Evolutionary conservation across 2,888 invertebrate species (phyloP).

Genomic region (Drosophila anomalata): DNA sequence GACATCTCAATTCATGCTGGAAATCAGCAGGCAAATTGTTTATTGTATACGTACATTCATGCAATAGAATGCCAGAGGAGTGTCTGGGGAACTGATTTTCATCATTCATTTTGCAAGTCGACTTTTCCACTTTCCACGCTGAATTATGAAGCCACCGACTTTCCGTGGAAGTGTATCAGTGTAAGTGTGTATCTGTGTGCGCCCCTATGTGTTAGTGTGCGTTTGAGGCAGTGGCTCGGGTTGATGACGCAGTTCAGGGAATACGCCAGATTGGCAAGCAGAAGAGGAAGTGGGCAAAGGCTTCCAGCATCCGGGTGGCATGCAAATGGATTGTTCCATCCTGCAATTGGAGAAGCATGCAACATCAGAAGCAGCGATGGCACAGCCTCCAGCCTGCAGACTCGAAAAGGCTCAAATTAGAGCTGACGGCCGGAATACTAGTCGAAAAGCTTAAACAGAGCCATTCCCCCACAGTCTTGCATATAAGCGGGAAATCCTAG

Average conservation of each 20-base stretch:
- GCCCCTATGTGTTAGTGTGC: conserved; percentile 10
- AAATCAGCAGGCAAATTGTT: conserved; percentile 47
- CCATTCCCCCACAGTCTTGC: background rate
- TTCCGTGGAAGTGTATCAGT: conserved; percentile 17
- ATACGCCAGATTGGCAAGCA: conserved; percentile 35
- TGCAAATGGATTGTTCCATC: conserved; percentile 64
- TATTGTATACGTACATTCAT: conserved; percentile 37
- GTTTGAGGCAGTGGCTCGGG: conserved; percentile 15
- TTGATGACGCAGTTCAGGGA: conserved; percentile 66
- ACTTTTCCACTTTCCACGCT: conserved; percentile 57
- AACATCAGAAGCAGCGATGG: conserved; percentile 11
- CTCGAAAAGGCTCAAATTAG: conserved; percentile 27
- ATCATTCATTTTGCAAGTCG: conserved; percentile 70
- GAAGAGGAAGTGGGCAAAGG: conserved; percentile 39
- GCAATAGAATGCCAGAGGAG: conserved; percentile 57
- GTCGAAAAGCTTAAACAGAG: conserved; percentile 57
- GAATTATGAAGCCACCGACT: conserved; percentile 66
- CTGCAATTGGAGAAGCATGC: conserved; percentile 27
- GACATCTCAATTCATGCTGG: conserved; percentile 64
- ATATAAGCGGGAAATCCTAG: conserved; percentile 38
- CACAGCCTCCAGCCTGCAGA: background rate
- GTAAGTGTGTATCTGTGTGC: conserved; percentile 9
- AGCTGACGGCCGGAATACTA: conserved; percentile 27
- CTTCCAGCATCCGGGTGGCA: conserved; percentile 46
- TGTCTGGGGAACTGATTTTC: conserved; percentile 70